Evolutionary conservation across 2,888 invertebrate species (phyloP).

Genomic region (Agrilus mali): DNA sequence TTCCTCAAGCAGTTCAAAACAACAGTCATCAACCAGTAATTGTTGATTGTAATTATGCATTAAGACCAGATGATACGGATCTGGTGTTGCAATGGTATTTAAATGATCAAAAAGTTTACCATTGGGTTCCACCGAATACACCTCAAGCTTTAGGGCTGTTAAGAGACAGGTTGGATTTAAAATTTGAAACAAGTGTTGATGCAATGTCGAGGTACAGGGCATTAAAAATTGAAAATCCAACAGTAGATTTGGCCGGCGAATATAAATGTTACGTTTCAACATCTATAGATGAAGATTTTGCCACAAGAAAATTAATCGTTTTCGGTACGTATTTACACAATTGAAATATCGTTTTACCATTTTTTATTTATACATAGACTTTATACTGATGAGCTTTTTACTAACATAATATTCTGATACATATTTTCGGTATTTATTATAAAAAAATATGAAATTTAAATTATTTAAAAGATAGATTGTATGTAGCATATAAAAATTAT

Average conservation of each 20-base stretch:
- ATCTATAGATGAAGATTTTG: slow-evolving; percentile 53
- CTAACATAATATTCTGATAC: too few relatives aligned
- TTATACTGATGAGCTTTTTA: too few relatives aligned
- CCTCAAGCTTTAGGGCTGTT: slow-evolving; percentile 51
- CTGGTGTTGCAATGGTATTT: slow-evolving; percentile 68
- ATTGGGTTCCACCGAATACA: slow-evolving; percentile 62
- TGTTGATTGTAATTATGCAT: slow-evolving; percentile 59
- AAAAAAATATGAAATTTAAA: too few relatives aligned
- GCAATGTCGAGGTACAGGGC: slow-evolving; percentile 58
- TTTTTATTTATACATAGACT: too few relatives aligned
- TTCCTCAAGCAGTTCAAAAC: slow-evolving; percentile 30
- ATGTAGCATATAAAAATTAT: too few relatives aligned
- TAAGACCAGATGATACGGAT: slow-evolving; percentile 49
- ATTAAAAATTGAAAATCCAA: slow-evolving; percentile 52
- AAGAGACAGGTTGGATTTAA: slow-evolving; percentile 46
- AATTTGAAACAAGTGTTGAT: slow-evolving; percentile 51
- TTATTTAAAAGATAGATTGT: too few relatives aligned
- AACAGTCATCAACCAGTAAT: slow-evolving; percentile 37
- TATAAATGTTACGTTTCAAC: slow-evolving; percentile 63
- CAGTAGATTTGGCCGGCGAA: slow-evolving; percentile 57
- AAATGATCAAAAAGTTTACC: slow-evolving; percentile 60
- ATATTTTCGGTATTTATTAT: too few relatives aligned
- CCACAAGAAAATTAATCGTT: slow-evolving; percentile 50
- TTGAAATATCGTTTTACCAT: too few relatives aligned
- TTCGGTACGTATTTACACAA: slow-evolving; percentile 51